Conservation (phyloP, 2,113 vertebrate species). For the Gasterosteus aculeatus region DNA sequence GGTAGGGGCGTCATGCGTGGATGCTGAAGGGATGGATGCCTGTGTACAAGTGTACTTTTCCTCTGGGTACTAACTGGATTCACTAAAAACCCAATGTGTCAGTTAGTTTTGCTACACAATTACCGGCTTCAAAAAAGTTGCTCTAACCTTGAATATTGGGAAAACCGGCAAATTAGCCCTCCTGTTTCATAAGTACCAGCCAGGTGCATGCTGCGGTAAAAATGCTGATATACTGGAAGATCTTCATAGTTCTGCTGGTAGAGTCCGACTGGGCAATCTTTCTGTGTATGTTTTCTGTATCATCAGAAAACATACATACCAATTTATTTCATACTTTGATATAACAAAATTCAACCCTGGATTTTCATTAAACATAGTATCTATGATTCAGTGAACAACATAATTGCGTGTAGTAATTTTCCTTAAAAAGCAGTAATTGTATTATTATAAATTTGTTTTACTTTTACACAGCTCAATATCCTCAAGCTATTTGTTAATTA, state of each 20-base stretch:
- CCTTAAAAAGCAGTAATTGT: neutral
- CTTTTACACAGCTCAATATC: constrained; percentile 1
- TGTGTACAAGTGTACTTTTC: constrained; percentile 7
- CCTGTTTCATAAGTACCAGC: neutral
- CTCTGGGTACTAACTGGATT: constrained; percentile 24
- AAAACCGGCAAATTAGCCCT: neutral
- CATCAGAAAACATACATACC: constrained; percentile 11
- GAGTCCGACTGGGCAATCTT: constrained; percentile 7
- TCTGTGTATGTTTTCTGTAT: neutral
- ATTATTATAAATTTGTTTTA: too few relatives aligned
- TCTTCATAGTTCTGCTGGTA: constrained; percentile 14
- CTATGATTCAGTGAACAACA: neutral
- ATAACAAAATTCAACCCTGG: neutral
- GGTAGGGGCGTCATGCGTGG: constrained; percentile 37
- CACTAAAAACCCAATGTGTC: too few relatives aligned
- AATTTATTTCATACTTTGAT: constrained; percentile 9
- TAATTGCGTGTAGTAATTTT: neutral
- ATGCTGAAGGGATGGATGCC: constrained; percentile 46
- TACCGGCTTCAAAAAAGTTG: neutral
- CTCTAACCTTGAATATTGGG: neutral
- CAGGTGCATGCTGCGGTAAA: constrained; percentile 18
- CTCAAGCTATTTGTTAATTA: constrained; percentile 25
- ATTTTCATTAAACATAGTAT: constrained; percentile 8
- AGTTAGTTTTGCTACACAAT: neutral
- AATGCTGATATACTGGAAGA: constrained; percentile 10